Evolutionary conservation across 1,140 invertebrate genomes (phyloP).

Genomic region (Cotesia glomerata): DNA sequence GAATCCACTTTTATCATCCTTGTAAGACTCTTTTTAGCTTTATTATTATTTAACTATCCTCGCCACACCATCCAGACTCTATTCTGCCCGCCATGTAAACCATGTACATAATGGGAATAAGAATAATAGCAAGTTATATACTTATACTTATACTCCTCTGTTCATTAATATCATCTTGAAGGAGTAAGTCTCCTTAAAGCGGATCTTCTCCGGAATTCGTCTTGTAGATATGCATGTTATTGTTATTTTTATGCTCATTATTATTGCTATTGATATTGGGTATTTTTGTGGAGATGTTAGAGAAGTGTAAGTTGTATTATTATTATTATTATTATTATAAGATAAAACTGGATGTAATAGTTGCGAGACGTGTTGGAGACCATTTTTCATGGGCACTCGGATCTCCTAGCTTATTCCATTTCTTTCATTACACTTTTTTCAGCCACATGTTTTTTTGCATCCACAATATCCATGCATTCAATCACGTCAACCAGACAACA

Average conservation of each 20-base stretch:
- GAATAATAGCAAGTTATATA: neutral
- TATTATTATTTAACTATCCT: slow-evolving; percentile 10
- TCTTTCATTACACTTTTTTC: neutral
- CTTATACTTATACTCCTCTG: slow-evolving; percentile 18
- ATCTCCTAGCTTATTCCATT: neutral
- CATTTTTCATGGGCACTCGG: neutral
- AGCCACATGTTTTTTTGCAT: neutral
- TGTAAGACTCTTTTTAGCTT: neutral
- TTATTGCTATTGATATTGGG: no score
- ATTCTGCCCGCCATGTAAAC: no score
- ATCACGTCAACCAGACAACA: no score
- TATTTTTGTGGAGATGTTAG: neutral
- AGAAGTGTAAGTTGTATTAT: neutral
- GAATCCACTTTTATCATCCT: slow-evolving; percentile 1
- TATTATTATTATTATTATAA: slow-evolving; percentile 2
- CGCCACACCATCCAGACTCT: neutral
- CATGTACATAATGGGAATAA: no score
- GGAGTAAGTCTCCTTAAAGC: slow-evolving; percentile 21
- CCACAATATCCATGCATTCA: no score
- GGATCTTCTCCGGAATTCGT: slow-evolving; percentile 24
- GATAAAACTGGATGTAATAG: neutral
- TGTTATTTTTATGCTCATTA: neutral
- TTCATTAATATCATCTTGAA: slow-evolving; percentile 32
- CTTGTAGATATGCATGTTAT: slow-evolving; percentile 5
- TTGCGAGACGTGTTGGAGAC: neutral